Conservation (phyloP, 1,140 invertebrate species). For the Belonocnema kinseyi region DNA sequence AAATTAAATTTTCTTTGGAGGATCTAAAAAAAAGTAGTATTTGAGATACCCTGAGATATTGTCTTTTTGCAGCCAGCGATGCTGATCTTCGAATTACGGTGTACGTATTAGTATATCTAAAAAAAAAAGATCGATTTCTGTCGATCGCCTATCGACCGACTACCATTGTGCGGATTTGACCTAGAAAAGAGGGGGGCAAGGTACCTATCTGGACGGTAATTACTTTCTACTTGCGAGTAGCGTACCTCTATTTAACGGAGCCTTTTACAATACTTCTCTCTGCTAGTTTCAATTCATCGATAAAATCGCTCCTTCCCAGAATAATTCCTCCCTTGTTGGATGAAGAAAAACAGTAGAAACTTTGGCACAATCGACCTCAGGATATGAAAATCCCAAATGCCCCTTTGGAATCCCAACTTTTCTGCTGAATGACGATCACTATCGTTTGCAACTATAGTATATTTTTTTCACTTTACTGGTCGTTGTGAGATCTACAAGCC, state of each 20-base stretch:
- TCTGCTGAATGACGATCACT: background rate
- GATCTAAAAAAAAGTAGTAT: constrained; percentile 17
- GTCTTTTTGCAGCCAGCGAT: constrained; percentile 27
- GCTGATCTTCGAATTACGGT: background rate
- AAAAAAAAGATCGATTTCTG: constrained; percentile 11
- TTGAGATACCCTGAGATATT: constrained; percentile 28
- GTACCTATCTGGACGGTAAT: constrained; percentile 65
- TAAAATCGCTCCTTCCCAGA: constrained; percentile 38
- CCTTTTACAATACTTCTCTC: constrained; percentile 48
- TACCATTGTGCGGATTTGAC: constrained; percentile 22
- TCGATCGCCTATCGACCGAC: constrained; percentile 15
- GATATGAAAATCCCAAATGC: constrained; percentile 11
- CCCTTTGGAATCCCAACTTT: constrained; percentile 24
- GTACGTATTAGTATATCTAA: background rate
- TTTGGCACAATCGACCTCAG: constrained; percentile 6
- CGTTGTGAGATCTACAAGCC: constrained; percentile 1
- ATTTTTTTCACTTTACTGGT: background rate
- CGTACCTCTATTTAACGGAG: constrained; percentile 46
- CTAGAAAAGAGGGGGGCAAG: constrained; percentile 9
- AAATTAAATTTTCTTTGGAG: background rate
- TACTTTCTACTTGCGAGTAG: constrained; percentile 56
- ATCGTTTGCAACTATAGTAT: background rate
- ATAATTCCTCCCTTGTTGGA: background rate
- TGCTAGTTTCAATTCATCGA: constrained; percentile 51
- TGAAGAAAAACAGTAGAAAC: constrained; percentile 9